Conservation (phyloP, 2,113 vertebrate genomes). For the Mobula birostris region DNA sequence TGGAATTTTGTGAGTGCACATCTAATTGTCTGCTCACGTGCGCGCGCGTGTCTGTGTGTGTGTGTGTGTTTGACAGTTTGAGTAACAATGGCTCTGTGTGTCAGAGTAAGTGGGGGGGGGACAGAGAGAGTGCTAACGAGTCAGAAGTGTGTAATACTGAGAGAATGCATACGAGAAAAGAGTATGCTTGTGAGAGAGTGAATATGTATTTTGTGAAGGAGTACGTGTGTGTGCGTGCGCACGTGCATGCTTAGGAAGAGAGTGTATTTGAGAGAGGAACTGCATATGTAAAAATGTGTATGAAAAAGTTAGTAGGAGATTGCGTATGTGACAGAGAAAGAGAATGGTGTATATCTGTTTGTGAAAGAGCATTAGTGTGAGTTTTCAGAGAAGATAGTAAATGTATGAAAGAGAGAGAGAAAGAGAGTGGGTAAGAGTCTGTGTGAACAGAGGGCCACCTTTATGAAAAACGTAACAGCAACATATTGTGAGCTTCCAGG, state of each 20-base stretch:
- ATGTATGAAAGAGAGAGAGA: not conserved
- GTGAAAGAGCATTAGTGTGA: not conserved
- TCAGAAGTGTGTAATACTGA: not conserved
- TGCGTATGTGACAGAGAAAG: not conserved
- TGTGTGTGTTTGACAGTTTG: not conserved
- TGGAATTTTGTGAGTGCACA: not conserved
- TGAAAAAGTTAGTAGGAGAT: not conserved
- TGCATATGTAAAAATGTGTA: not conserved
- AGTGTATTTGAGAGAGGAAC: not conserved
- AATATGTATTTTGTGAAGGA: not conserved
- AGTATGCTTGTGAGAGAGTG: not conserved
- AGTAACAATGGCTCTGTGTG: not conserved
- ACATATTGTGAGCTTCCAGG: not conserved
- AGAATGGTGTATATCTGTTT: not conserved
- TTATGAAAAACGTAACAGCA: not conserved
- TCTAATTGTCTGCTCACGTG: not conserved
- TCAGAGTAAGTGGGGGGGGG: not conserved
- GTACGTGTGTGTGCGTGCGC: not conserved
- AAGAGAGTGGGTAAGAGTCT: not conserved
- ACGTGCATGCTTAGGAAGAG: not conserved
- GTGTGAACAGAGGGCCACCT: not conserved
- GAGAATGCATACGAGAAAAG: constrained; percentile 47
- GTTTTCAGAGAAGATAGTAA: not conserved
- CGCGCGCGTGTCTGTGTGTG: not conserved
- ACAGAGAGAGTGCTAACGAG: not conserved